phyloP scores from a whole-genome alignment of 2,888 invertebrate species.

The Epinotia ramella region DNA sequence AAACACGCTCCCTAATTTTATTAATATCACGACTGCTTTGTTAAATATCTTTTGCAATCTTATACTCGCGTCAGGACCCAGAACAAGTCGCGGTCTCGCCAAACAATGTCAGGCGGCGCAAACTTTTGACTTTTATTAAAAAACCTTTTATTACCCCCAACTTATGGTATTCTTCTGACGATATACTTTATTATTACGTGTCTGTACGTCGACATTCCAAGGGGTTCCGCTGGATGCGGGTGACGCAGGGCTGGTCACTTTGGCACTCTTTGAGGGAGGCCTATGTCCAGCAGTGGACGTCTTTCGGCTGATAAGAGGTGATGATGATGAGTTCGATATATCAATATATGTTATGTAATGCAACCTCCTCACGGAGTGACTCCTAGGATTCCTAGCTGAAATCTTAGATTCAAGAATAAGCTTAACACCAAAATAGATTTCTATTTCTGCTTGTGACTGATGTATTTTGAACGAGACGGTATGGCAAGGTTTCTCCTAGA shows the following conservation, averaged over 20 bases:
- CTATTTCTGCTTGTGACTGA: not conserved
- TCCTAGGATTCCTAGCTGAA: no score
- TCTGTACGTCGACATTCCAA: no score
- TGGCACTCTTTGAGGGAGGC: no score
- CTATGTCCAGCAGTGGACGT: no score
- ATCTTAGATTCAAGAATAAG: not conserved
- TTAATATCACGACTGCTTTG: not conserved
- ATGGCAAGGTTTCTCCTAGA: no score
- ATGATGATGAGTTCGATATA: no score
- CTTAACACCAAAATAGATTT: not conserved
- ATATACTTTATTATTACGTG: not conserved
- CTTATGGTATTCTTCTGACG: constrained; percentile 2
- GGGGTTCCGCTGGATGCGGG: no score
- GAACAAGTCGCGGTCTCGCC: constrained; percentile 13
- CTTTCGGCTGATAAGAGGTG: no score
- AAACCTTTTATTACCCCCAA: constrained; percentile 40
- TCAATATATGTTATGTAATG: no score
- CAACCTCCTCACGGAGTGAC: not conserved
- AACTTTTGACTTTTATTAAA: constrained; percentile 37
- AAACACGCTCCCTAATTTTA: not conserved
- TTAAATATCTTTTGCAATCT: not conserved
- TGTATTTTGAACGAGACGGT: not conserved
- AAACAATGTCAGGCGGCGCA: constrained; percentile 37
- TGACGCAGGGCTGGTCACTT: no score
- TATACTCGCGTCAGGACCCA: not conserved